Base-by-base conservation (phyloP, 2,888 invertebrate species). In the Zele albiditarsus region DNA sequence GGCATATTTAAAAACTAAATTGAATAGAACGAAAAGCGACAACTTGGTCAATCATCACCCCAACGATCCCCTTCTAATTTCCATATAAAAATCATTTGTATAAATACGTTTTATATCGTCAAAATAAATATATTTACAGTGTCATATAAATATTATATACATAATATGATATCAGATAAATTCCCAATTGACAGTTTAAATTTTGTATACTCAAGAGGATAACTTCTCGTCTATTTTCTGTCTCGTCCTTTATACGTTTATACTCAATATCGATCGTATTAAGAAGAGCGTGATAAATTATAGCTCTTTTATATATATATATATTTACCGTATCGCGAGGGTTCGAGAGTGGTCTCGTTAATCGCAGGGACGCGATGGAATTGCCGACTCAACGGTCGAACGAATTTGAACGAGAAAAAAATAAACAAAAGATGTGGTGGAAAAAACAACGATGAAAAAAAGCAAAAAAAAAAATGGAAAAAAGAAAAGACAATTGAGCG, bases 301-400 rank as follows among this genome's bases (percentile, higher is more conserved):
- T 53, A 53, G 53, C 53, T 53, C 23, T 53, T 53, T 3, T 20
- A 53, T 53, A 53, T 53, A n/a, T 53, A 23, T 53, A 42, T 42
- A 42, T 53, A 23, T 46, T 42, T 46, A 53, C 53, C 8, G 53
- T 53, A 53, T 16, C 20, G n/a, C 46, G 60, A 71, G 67, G 65
- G 66, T 72, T 72, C 60, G 49, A 72, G 72, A 72, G 72, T 74
- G 71, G 74, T 68, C 67, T 68, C 63, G 33, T 63, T 63, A 63
- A 63, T 63, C 33, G 63, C 63, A 63, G 63, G 33, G 33, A 63
- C 63, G 33, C 63, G 33, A 63, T 63, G n/a, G 33, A 63, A 63
- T 33, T n/a, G 63, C 63, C 31, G 33, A 33, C 63, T 33, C 20
- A n/a, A 31, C 8, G 63, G 38, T 38, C 33, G 33, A 63, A 31